Evolutionary conservation across 2,797 vertebrate genomes (phyloP).

Genomic region (Cossypha dichroa): DNA sequence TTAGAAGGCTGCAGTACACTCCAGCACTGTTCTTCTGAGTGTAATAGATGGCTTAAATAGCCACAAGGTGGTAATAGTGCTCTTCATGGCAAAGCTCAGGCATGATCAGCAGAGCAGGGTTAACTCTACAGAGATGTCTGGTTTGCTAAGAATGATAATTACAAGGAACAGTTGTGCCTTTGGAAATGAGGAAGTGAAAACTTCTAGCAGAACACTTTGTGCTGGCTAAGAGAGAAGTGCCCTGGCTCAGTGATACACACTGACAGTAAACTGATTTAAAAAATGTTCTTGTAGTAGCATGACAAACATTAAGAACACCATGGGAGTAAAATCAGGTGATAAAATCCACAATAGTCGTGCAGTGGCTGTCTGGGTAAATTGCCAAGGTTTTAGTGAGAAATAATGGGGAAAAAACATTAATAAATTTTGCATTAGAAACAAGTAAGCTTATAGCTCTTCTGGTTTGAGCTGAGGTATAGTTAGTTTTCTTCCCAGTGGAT

Average conservation of each 20-base stretch:
- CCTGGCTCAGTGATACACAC: not conserved
- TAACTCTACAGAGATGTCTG: not conserved
- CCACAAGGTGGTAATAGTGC: conserved; percentile 41
- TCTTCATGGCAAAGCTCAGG: not conserved
- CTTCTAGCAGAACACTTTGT: not conserved
- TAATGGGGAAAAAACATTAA: rapidly evolving
- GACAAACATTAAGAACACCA: not conserved
- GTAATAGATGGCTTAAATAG: not conserved
- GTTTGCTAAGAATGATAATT: not conserved
- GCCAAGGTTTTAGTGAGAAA: not conserved
- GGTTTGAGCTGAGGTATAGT: not conserved
- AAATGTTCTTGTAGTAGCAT: not conserved
- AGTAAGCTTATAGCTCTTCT: not conserved
- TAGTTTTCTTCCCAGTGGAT: not conserved
- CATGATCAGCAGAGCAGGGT: not conserved
- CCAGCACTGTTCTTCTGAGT: not conserved
- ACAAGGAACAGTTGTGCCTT: not conserved
- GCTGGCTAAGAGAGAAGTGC: not conserved
- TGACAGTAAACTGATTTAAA: not conserved
- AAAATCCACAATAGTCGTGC: not conserved
- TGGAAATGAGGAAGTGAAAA: not conserved
- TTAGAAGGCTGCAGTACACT: not conserved
- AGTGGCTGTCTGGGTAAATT: not conserved
- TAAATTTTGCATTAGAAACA: not conserved
- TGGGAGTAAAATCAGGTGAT: not conserved